Evolutionary conservation across 1,140 invertebrate genomes (phyloP), one percentile per base, ranked within the genome.

Genomic region (Teleogryllus occipitalis): DNA sequence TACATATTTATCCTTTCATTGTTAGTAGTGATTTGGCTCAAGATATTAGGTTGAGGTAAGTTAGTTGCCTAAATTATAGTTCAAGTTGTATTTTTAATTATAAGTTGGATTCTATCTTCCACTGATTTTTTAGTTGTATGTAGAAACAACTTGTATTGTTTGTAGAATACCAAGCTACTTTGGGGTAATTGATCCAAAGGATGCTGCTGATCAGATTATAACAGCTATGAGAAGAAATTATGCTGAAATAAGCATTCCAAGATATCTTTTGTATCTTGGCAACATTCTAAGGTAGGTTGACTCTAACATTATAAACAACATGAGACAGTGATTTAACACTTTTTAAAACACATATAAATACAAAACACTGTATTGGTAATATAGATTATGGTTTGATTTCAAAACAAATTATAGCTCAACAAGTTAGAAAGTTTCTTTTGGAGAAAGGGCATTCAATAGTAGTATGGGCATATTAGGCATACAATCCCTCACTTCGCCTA

Each of bases 1-100:
- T 88, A 74, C 90, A 91, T 81, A 87, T 92, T 76, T 91, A 91
- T 83, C 90, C 91, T 47, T 91, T 91, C 81, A 90, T 92, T 80
- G 84, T 91, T 46, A 74, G 46, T 47, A 48, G 27, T 14, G 79
- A 79, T n/a, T 18, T 78, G 48, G 12, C 27, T 73, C 18, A 27
- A 14, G 89, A 91, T 85, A 88, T 91, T 82, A 86, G 88, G 82
- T 84, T 90, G 65, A 89, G 89, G 90, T 90, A 85, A 83, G 83
- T 85, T 39, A 39, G 5, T 39, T 39, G 27, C 27, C 27, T 39
- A 2, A 1, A 39, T 39, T 39, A 39, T 39, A 2, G 27, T 39
- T 5, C 27, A 39, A 39, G 27, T 72, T 39, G 7, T 39, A 78
- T 78, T n/a, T 18, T 49, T 12, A 22, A 65, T 78, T 65, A 49